These are phyloP conservation scores for Lutjanus argentimaculatus DNA, from an alignment of 2,797 vertebrate genomes.

Conservation along the genomic window DNA sequence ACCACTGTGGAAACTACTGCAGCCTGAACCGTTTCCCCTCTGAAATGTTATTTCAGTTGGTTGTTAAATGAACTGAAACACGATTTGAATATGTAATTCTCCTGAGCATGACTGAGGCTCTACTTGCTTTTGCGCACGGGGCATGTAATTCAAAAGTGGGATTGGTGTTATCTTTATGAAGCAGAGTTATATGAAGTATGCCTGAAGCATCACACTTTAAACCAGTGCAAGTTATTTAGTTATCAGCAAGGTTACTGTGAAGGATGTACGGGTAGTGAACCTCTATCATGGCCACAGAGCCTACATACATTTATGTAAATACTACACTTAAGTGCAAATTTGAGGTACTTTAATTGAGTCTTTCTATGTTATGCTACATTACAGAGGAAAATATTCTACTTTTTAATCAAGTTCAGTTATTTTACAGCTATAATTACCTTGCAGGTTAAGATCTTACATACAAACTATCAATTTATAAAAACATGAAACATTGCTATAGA, in stretches of 20 bases:
- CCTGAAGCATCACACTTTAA: neutral
- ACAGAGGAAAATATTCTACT: neutral
- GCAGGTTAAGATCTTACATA: too few relatives aligned
- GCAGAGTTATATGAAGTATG: neutral
- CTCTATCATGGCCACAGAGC: neutral
- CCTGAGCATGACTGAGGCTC: neutral
- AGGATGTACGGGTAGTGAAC: neutral
- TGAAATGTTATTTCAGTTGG: too few relatives aligned
- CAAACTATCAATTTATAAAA: too few relatives aligned
- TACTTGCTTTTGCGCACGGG: neutral
- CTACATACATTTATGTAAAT: neutral
- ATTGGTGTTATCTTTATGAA: conserved; percentile 10
- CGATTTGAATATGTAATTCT: conserved; percentile 1
- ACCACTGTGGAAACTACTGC: too few relatives aligned
- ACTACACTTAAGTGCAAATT: neutral
- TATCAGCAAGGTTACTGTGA: neutral
- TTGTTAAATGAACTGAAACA: conserved; percentile 6
- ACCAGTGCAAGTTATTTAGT: neutral
- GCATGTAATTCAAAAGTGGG: neutral
- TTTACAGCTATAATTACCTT: neutral
- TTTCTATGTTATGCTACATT: neutral
- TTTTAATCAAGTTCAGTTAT: neutral
- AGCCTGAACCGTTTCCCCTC: too few relatives aligned
- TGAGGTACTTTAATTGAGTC: neutral
- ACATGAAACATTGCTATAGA: too few relatives aligned